phyloP scores from a whole-genome alignment of 2,113 vertebrate genomes.

The Cnemophilus loriae region DNA sequence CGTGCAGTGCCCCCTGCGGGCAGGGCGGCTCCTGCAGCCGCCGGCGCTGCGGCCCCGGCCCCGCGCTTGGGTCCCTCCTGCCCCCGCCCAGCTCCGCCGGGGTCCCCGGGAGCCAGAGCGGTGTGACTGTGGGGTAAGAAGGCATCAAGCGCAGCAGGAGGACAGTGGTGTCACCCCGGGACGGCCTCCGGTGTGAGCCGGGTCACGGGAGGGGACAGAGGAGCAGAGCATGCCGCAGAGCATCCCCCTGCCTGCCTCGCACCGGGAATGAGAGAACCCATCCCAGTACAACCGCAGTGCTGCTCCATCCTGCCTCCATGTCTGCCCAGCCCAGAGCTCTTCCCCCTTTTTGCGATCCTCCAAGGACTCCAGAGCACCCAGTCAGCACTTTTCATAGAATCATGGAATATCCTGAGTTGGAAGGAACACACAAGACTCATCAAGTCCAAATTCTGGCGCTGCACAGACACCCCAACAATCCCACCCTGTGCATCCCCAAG shows the following conservation, averaged over 20 bases:
- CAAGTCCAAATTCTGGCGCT: not conserved
- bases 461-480: not conserved
- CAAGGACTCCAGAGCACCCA: not conserved
- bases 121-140: accelerated
- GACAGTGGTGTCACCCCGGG: accelerated
- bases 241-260: not conserved
- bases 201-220: not conserved
- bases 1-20: not conserved
- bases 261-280: not conserved
- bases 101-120: accelerated
- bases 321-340: not conserved
- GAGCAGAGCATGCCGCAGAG: accelerated
- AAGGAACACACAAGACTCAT: not conserved
- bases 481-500: not conserved
- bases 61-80: not conserved
- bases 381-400: not conserved
- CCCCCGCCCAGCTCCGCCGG: accelerated
- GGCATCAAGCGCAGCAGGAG: not conserved
- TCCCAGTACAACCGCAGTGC: not conserved
- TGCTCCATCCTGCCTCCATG: not conserved
- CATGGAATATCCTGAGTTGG: not conserved
- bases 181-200: accelerated
- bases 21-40: not conserved
- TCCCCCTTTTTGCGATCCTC: not conserved
- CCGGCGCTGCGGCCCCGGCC: not conserved